Evolutionary conservation across 2,888 invertebrate species (phyloP), one percentile per base, ranked within the genome.

Genomic region (Xanthia icteritia): DNA sequence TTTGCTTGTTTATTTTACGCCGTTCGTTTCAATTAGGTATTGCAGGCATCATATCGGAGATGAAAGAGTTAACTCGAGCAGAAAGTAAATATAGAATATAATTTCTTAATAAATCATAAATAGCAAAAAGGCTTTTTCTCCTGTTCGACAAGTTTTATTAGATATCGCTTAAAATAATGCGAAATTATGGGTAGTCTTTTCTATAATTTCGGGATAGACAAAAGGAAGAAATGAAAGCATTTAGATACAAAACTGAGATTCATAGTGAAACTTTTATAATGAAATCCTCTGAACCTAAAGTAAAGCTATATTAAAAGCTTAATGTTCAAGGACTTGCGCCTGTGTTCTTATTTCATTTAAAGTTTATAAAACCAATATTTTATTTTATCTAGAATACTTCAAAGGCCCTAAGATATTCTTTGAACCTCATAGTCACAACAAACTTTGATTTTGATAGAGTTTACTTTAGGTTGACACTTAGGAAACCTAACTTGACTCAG

Each of bases 251-350:
- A 82, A 75, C 67, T 60, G 56, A 64, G 70, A 75, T 80, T 67
- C 54, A 81, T 72, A 81, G 65, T 72, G 56, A 81, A 83, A 83
- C 85, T 83, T 82, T 84, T 72, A 66, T 71, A 81, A 85, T 83
- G 66, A 76, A 72, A 83, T 61, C 61, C 61, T 45, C 60, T 13
- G 65, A 76, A 61, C 61, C 56, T 60, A 65, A 76, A 76, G 67
- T 56, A 68, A 48, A 72, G 56, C 68, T 75, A 68, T 68, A 80
- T 84, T 60, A 58, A 81, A 74, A 69, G 45, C 60, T 84, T 73
- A 51, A 48, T 5, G 17, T 75, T 80, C 67, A 76, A 84, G 60
- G 42, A 68, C 68, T 80, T 36, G 42, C 4, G 60, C 31, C 36
- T 31, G 54, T 70, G 23, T 68, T 69, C 69, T 70, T 75, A 69